A percentile compares a stretch with the other conserved stretches of the same genome.
Evolutionary conservation across 1,140 invertebrate species (phyloP).

Genomic region (Subanguina moxae): DNA sequence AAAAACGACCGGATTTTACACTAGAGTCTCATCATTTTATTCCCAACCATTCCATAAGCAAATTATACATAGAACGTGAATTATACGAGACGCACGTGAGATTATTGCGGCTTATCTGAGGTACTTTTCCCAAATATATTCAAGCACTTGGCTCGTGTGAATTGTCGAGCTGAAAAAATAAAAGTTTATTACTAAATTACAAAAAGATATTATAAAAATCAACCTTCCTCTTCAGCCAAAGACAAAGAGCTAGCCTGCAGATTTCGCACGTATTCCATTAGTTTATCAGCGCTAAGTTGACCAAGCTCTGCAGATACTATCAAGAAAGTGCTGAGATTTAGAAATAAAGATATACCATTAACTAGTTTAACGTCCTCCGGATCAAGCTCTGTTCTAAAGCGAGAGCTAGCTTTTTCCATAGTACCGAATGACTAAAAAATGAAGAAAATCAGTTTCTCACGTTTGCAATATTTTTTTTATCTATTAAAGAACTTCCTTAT

Average conservation of each 20-base stretch:
- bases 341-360: conserved; percentile 27
- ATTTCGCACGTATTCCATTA: conserved; percentile 42
- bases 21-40: too few relatives aligned
- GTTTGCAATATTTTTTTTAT: too few relatives aligned
- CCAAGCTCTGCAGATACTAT: conserved; percentile 33
- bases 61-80: too few relatives aligned
- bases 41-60: too few relatives aligned
- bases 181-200: too few relatives aligned
- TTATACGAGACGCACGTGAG: too few relatives aligned
- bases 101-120: not conserved
- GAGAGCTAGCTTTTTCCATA: conserved; percentile 12
- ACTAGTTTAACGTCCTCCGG: conserved; percentile 42
- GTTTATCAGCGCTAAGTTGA: conserved; percentile 43
- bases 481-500: too few relatives aligned
- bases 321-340: not conserved
- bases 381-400: conserved; percentile 38
- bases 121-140: conserved; percentile 24
- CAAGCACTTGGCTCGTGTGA: conserved; percentile 31
- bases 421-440: conserved; percentile 15
- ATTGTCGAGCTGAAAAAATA: conserved; percentile 28
- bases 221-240: conserved; percentile 36
- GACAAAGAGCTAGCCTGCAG: conserved; percentile 25
- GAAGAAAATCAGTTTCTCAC: too few relatives aligned
- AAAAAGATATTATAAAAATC: too few relatives aligned
- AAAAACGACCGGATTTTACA: too few relatives aligned